phyloP scores from a whole-genome alignment of 2,888 invertebrate genomes.

The Diadegma fenestrale region DNA sequence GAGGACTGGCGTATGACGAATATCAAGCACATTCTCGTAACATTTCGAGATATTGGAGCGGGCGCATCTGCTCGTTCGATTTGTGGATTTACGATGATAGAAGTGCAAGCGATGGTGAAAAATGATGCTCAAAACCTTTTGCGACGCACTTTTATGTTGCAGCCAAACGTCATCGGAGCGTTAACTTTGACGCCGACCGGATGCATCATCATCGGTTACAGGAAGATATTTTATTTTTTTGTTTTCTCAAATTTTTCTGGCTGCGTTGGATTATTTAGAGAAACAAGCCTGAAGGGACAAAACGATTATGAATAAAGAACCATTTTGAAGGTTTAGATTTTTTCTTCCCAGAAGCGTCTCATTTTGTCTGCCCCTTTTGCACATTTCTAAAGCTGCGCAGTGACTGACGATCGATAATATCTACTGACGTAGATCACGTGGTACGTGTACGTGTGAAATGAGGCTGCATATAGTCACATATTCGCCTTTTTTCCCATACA shows the following conservation, averaged over 20 bases:
- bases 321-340: background rate
- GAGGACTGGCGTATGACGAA: conserved; percentile 11
- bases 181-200: background rate
- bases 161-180: background rate
- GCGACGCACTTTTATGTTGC: background rate
- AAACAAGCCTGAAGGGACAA: background rate
- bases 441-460: background rate
- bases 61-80: conserved; percentile 39
- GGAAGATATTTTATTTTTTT: background rate
- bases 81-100: conserved; percentile 21
- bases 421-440: background rate
- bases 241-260: background rate
- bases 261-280: background rate
- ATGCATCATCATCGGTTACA: background rate
- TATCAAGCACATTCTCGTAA: conserved; percentile 16
- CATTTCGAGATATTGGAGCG: conserved; percentile 42
- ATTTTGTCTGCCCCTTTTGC: background rate
- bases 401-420: background rate
- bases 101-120: background rate
- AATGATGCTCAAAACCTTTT: conserved; percentile 19
- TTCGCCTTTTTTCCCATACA: background rate
- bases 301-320: background rate
- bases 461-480: background rate
- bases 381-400: background rate
- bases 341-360: background rate